phyloP scores from a whole-genome alignment of 2,113 vertebrate species.

The Cygnus atratus region DNA sequence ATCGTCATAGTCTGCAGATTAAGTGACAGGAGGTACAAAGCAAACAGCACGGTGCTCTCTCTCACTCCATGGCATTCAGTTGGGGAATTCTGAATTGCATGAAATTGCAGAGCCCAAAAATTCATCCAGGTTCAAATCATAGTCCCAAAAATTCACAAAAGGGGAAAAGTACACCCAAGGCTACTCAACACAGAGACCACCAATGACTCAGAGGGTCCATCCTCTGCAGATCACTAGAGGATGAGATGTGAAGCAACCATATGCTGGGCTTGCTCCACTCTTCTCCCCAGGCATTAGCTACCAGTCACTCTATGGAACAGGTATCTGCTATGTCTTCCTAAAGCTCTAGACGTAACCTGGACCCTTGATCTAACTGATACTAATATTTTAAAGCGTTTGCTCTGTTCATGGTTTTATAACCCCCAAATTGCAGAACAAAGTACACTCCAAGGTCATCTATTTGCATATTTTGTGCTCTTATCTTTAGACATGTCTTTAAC shows the following conservation, averaged over 20 bases:
- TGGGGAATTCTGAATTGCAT: not conserved
- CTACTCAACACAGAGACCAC: not conserved
- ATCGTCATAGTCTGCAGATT: rapidly evolving
- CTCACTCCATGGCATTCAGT: rapidly evolving
- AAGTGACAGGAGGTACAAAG: not conserved
- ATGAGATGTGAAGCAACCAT: not conserved
- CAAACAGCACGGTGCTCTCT: not conserved
- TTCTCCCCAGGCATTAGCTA: not conserved
- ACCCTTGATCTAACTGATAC: not conserved
- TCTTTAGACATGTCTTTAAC: not conserved
- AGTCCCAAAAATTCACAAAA: not conserved
- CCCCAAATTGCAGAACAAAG: not conserved
- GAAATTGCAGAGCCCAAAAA: not conserved
- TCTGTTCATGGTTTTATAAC: not conserved
- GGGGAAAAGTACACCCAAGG: not conserved
- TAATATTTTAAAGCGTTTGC: not conserved
- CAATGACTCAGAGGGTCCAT: not conserved
- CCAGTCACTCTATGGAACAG: not conserved
- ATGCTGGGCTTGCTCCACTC: not conserved
- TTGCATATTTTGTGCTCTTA: not conserved
- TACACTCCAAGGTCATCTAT: not conserved
- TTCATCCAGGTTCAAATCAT: not conserved
- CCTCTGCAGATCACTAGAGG: not conserved
- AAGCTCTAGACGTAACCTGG: not conserved
- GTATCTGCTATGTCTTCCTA: not conserved